Evolutionary conservation across 2,113 vertebrate species (phyloP).

Genomic region (Romanogobio albipinnatus): DNA sequence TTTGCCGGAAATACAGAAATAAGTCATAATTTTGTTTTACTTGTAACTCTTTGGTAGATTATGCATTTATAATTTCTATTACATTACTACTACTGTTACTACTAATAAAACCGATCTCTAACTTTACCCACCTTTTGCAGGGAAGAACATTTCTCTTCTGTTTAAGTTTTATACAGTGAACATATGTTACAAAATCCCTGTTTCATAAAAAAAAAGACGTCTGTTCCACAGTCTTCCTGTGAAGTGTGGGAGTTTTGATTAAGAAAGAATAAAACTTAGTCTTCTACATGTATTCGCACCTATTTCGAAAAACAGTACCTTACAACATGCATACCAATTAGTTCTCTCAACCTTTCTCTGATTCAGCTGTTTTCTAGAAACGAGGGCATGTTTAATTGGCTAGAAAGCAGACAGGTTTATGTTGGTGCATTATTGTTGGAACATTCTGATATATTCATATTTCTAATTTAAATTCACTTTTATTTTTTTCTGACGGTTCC

Average conservation of each 20-base stretch:
- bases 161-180: neutral
- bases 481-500: neutral
- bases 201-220: neutral
- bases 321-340: slow-evolving; percentile 11
- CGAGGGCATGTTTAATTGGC: neutral
- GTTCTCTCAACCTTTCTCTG: neutral
- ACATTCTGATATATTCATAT: slow-evolving; percentile 19
- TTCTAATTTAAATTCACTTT: neutral
- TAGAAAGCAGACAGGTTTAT: slow-evolving; percentile 6
- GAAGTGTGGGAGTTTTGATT: slow-evolving; percentile 36
- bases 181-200: neutral
- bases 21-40: too few species aligned
- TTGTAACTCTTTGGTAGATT: too few species aligned
- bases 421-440: neutral
- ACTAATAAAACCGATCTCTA: too few species aligned
- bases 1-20: too few species aligned
- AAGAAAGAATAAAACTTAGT: neutral
- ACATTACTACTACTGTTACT: too few species aligned
- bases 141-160: too few species aligned
- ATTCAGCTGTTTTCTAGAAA: slow-evolving; percentile 23
- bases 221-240: neutral
- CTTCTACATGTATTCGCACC: neutral
- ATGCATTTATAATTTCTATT: too few species aligned
- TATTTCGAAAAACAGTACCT: neutral
- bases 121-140: too few species aligned